These are phyloP conservation scores for Scophthalmus maximus DNA, from an alignment of 2,113 vertebrate species.

Conservation along the genomic window DNA sequence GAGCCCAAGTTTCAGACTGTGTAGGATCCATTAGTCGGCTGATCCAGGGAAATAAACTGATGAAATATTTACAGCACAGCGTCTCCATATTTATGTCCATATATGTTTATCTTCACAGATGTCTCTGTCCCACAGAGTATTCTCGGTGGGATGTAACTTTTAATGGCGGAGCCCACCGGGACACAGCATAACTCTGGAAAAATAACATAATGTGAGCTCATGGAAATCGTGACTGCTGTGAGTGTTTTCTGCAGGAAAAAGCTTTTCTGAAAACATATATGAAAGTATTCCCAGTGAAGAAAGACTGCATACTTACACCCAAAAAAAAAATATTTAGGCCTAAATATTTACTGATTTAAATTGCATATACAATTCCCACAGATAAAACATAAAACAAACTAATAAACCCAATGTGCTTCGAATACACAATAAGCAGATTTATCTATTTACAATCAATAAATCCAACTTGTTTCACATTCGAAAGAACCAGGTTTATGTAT, in stretches of 20 bases:
- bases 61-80: slow-evolving; percentile 40
- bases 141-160: slow-evolving; percentile 15
- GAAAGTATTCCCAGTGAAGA: too few species aligned
- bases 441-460: too few species aligned
- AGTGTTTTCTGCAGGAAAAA: background rate
- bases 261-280: background rate
- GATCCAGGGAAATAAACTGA: background rate
- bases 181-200: background rate
- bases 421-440: too few species aligned
- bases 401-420: too few species aligned
- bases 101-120: slow-evolving; percentile 9
- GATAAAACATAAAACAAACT: too few species aligned
- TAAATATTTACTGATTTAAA: too few species aligned
- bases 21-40: background rate
- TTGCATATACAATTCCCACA: too few species aligned
- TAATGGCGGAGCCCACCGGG: slow-evolving; percentile 15
- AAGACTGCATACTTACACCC: too few species aligned
- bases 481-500: too few species aligned
- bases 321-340: too few species aligned
- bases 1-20: background rate
- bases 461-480: too few species aligned
- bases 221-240: background rate
- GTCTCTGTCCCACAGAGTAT: slow-evolving; percentile 1
- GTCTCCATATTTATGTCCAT: slow-evolving; percentile 13
- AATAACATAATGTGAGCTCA: background rate